Conservation (phyloP, 2,888 invertebrate species). For the Chironomus riparius region DNA sequence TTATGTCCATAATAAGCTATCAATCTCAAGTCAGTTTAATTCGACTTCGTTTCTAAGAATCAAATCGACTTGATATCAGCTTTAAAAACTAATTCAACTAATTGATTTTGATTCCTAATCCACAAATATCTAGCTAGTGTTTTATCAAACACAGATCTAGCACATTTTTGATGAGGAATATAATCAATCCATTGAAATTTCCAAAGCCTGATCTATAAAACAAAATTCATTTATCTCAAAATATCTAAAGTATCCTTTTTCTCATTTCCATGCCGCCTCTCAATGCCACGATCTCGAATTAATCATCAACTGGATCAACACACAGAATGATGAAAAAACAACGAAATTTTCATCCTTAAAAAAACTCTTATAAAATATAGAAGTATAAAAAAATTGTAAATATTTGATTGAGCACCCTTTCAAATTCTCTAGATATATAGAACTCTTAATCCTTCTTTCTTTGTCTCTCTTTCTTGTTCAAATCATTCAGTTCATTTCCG, state of each 20-base stretch:
- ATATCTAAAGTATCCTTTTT: not conserved
- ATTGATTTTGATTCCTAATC: no score
- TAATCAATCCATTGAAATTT: no score
- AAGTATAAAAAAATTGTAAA: slow-evolving; percentile 1
- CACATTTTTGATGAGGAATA: no score
- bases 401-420: slow-evolving; percentile 11
- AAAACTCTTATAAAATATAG: not conserved
- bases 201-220: no score
- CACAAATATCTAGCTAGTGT: no score
- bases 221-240: not conserved
- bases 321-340: not conserved
- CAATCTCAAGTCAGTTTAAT: no score
- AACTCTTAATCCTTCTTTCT: not conserved
- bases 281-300: not conserved
- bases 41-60: no score
- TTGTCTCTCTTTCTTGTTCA: not conserved
- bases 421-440: not conserved
- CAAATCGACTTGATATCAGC: no score
- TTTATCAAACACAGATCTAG: no score
- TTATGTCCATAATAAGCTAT: no score
- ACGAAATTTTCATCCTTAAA: slow-evolving; percentile 16
- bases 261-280: not conserved
- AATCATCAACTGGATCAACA: not conserved
- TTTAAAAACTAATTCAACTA: no score
- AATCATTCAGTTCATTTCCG: not conserved